Evolutionary conservation across 2,888 invertebrate species (phyloP).

Genomic region (Dexiosoma caninum): DNA sequence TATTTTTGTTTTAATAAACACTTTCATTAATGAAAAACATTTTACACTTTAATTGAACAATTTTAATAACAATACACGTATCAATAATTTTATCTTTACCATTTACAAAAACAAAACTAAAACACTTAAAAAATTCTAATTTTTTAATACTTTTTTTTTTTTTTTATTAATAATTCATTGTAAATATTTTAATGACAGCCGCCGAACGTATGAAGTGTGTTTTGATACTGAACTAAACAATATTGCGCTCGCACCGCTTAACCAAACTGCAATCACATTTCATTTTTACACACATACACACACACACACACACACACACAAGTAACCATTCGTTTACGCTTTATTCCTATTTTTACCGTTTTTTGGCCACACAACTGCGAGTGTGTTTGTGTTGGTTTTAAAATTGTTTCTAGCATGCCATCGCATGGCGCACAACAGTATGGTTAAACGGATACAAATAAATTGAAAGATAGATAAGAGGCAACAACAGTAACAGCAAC

Average conservation of each 20-base stretch:
- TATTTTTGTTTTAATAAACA: no score
- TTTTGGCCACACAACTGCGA: neutral
- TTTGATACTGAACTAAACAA: constrained; percentile 62
- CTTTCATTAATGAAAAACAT: neutral
- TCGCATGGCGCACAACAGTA: constrained; percentile 15
- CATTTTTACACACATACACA: constrained; percentile 16
- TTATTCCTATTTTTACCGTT: constrained; percentile 28
- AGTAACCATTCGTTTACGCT: constrained; percentile 38
- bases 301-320: constrained; percentile 2
- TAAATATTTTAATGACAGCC: constrained; percentile 33
- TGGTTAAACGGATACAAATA: constrained; percentile 45
- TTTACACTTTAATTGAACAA: no score
- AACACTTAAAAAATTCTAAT: no score
- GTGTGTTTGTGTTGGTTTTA: constrained; percentile 18
- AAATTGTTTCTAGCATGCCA: constrained; percentile 53
- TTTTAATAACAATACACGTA: no score
- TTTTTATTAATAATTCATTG: constrained; percentile 35
- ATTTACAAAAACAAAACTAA: no score
- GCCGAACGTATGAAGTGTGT: constrained; percentile 60
- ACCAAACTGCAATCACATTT: constrained; percentile 62
- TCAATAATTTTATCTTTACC: no score
- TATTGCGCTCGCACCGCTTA: constrained; percentile 62
- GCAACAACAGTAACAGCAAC: no score
- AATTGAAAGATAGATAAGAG: constrained; percentile 25
- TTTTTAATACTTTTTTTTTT: no score